These are phyloP conservation scores for Ginglymostoma cirratum DNA, from an alignment of 2,113 vertebrate genomes.

Conservation along the genomic window DNA sequence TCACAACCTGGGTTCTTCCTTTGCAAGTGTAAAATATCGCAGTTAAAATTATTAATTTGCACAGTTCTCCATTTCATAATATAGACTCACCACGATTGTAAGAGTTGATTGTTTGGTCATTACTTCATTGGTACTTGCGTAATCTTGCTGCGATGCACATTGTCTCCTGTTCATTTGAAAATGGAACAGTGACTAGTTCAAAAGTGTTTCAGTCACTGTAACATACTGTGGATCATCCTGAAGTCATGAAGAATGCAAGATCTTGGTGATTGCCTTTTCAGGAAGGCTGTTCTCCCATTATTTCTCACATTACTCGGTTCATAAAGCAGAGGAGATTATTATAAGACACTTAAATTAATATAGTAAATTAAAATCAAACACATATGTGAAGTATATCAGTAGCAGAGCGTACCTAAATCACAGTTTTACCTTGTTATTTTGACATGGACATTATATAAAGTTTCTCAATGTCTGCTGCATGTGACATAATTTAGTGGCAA, in stretches of 20 bases:
- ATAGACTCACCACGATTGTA: not conserved
- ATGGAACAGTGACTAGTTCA: not conserved
- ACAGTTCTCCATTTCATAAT: not conserved
- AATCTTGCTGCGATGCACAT: not conserved
- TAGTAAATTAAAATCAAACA: not conserved
- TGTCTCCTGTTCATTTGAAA: not conserved
- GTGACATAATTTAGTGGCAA: not conserved
- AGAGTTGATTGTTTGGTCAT: not conserved
- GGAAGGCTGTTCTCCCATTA: not conserved
- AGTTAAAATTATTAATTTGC: not conserved
- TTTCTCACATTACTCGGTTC: not conserved
- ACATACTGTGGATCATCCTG: not conserved
- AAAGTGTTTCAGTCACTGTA: not conserved
- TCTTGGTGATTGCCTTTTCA: not conserved
- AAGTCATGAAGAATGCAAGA: not conserved
- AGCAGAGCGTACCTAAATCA: not conserved
- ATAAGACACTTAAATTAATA: not conserved
- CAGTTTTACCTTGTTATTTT: not conserved
- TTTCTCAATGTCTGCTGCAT: not conserved
- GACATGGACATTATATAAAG: not conserved
- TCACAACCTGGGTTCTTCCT: not conserved
- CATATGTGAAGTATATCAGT: not conserved
- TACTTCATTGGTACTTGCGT: not conserved
- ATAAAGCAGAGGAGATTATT: not conserved
- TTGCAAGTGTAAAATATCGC: not conserved